Evolutionary conservation across 2,113 vertebrate genomes (phyloP), one percentile per base, ranked within the genome.

Genomic region (Entomyzon cyanotis): DNA sequence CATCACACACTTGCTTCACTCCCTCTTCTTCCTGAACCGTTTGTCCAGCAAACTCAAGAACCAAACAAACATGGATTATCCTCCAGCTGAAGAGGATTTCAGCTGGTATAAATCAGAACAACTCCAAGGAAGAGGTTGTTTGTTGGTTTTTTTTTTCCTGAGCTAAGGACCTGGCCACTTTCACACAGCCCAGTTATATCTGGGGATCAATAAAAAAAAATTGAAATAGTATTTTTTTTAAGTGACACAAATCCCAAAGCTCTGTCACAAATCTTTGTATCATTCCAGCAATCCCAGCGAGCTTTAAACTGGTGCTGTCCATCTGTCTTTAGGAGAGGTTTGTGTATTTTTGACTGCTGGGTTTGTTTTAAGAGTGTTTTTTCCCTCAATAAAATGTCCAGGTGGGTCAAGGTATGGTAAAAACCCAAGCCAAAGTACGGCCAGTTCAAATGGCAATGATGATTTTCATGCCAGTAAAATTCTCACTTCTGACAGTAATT

Each of bases 51-150:
- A 76, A 86, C 71, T 90, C 68, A 80, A 92, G 76, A 79, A 84
- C 64, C 39, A 74, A 90, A 77, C 50, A 84, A 83, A 89, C 35
- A 39, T 59, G 76, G 83, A 90, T 97, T 95, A 93, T 92, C 68
- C 42, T 31, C n/a, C 25, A 18, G 6, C 0, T 69, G 64, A 89
- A 87, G 58, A 84, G 86, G 39, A 31, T 89, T 84, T 90, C 39
- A 93, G 73, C 83, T 92, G 33, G 18, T 50, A 70, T 59, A 93
- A 95, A 93, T 90, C 60, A 87, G 42, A 83, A 33, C 11, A 74
- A 33, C 52, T 81, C 49, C 68, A 84, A 64, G 19, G 42, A 46
- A 53, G 21, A 27, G 46, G 28, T 37, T 23, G 28, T 56, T 42
- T 64, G 14, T 44, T n/a, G n/a, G n/a, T n/a, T n/a, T n/a, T 56